A percentile compares a stretch with the other conserved stretches of the same genome.
phyloP scores from a whole-genome alignment of 2,797 vertebrate genomes.

The Betta splendens region DNA sequence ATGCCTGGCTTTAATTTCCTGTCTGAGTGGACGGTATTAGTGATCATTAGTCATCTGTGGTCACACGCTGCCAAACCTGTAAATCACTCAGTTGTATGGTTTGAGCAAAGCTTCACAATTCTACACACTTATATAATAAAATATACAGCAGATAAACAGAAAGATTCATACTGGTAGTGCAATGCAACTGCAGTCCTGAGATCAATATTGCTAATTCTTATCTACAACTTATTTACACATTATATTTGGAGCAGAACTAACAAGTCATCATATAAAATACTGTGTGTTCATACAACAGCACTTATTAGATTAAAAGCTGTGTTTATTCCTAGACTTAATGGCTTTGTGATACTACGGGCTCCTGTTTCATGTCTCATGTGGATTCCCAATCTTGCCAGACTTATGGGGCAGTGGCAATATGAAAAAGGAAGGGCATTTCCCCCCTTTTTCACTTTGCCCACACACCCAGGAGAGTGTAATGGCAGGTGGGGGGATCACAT shows the following conservation, averaged over 20 bases:
- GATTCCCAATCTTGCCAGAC: too few species aligned
- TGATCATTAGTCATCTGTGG: slow-evolving; percentile 28
- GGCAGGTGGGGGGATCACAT: too few species aligned
- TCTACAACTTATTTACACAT: neutral
- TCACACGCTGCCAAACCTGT: neutral
- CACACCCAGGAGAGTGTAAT: too few species aligned
- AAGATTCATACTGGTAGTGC: neutral
- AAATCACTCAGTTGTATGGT: neutral
- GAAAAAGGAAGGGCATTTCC: too few species aligned
- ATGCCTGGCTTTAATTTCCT: slow-evolving; percentile 73
- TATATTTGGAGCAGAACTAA: neutral
- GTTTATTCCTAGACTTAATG: too few species aligned
- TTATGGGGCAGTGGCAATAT: too few species aligned
- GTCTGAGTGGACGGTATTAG: slow-evolving; percentile 41
- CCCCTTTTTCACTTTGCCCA: too few species aligned
- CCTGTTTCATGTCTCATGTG: too few species aligned
- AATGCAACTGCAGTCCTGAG: too few species aligned
- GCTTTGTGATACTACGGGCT: too few species aligned
- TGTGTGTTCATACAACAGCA: too few species aligned
- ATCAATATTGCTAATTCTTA: neutral
- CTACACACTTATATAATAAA: neutral
- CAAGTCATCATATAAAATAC: neutral
- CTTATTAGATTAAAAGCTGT: too few species aligned
- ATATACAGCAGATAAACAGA: neutral
- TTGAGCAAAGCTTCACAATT: neutral